A percentile compares a stretch with the other conserved stretches of the same genome.
Evolutionary conservation across 2,888 invertebrate species (phyloP).

Genomic region (Hirtodrosophila confusa): DNA sequence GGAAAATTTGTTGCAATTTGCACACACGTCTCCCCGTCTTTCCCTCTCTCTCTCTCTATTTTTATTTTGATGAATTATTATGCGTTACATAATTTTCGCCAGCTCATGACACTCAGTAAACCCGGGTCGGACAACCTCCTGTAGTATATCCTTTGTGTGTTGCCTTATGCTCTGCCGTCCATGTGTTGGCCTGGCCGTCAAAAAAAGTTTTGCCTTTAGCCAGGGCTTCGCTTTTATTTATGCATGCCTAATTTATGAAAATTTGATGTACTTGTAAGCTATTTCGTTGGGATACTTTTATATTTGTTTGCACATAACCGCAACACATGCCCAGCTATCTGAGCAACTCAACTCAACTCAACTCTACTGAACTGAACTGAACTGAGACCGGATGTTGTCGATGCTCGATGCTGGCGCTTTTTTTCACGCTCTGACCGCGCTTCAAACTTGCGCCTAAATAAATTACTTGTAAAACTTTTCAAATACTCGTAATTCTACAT

Average conservation of each 20-base stretch:
- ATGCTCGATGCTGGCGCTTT: slow-evolving; percentile 34
- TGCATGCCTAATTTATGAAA: slow-evolving; percentile 79
- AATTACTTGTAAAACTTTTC: slow-evolving; percentile 79
- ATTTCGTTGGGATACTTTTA: slow-evolving; percentile 77
- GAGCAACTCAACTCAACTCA: slow-evolving; percentile 3
- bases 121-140: slow-evolving; percentile 14
- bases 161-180: slow-evolving; percentile 36
- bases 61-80: slow-evolving; percentile 70
- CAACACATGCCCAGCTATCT: slow-evolving; percentile 64
- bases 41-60: not conserved
- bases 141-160: slow-evolving; percentile 22
- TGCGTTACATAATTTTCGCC: slow-evolving; percentile 75
- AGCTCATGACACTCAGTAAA: slow-evolving; percentile 65
- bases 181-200: slow-evolving; percentile 53
- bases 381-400: slow-evolving; percentile 25
- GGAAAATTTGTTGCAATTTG: slow-evolving; percentile 73
- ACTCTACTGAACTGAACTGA: slow-evolving; percentile 13
- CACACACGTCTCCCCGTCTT: slow-evolving; percentile 33
- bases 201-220: slow-evolving; percentile 57
- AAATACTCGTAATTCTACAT: slow-evolving; percentile 80
- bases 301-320: slow-evolving; percentile 76
- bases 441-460: slow-evolving; percentile 77
- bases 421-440: slow-evolving; percentile 60
- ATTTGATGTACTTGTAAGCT: slow-evolving; percentile 79
- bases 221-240: slow-evolving; percentile 62